Conservation (phyloP, 2,888 invertebrate genomes). For the Acanthoscelides obtectus region DNA sequence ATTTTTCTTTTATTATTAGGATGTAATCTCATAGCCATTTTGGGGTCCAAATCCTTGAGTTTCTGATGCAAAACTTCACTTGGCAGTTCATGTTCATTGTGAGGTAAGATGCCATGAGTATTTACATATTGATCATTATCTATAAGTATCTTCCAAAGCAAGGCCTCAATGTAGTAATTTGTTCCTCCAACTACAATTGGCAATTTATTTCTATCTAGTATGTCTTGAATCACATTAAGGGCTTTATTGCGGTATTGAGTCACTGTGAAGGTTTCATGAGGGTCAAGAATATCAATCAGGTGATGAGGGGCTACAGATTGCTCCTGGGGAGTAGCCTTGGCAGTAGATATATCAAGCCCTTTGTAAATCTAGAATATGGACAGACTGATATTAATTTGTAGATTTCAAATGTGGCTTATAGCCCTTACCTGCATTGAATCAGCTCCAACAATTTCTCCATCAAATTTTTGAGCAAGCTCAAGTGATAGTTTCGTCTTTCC, state of each 20-base stretch:
- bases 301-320: constrained; percentile 75
- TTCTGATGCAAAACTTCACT: constrained; percentile 66
- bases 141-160: constrained; percentile 85
- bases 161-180: constrained; percentile 95
- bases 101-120: constrained; percentile 31
- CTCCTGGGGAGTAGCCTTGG: constrained; percentile 85
- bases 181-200: constrained; percentile 97
- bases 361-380: constrained; percentile 94
- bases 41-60: constrained; percentile 72
- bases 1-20: constrained; percentile 91
- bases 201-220: constrained; percentile 64
- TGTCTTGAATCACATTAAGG: constrained; percentile 70
- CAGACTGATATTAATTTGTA: not conserved
- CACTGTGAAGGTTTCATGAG: constrained; percentile 75
- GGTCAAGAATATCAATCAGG: constrained; percentile 80
- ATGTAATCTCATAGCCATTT: constrained; percentile 75
- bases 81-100: constrained; percentile 43
- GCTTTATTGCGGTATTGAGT: constrained; percentile 78
- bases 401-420: too few relatives aligned
- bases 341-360: constrained; percentile 87
- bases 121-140: constrained; percentile 35
- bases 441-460: constrained; percentile 92
- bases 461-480: constrained; percentile 80
- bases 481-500: constrained; percentile 96
- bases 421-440: constrained; percentile 96